phyloP scores from a whole-genome alignment of 2,113 vertebrate genomes.

The Megaptera novaeangliae region DNA sequence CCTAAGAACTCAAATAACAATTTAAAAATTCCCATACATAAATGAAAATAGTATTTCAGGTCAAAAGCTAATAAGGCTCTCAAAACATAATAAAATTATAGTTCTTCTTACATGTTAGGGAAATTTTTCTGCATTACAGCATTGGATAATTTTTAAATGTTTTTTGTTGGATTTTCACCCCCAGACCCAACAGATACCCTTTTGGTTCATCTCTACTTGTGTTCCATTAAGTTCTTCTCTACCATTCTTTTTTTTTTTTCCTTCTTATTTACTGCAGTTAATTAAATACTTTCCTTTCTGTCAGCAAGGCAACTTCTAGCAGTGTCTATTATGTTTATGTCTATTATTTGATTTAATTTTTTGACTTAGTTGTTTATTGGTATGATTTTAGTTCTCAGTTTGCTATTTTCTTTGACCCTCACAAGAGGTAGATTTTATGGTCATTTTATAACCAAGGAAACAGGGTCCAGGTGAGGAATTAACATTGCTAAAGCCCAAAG shows the following conservation, averaged over 20 bases:
- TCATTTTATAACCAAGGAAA: neutral
- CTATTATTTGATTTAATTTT: neutral
- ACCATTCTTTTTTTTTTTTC: neutral
- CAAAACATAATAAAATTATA: neutral
- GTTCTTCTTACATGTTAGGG: neutral
- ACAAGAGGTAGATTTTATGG: neutral
- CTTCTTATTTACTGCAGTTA: neutral
- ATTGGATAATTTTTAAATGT: neutral
- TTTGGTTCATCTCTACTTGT: neutral
- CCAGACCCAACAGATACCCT: neutral
- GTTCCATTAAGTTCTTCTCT: neutral
- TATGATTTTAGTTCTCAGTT: neutral
- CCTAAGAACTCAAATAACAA: neutral
- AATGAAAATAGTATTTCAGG: slow-evolving; percentile 21
- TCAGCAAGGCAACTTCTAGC: neutral
- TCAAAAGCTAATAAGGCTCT: slow-evolving; percentile 3
- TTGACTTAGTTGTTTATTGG: neutral
- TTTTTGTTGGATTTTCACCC: neutral
- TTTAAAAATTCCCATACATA: neutral
- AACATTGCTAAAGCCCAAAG: neutral
- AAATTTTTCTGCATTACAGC: neutral
- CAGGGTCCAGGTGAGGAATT: neutral
- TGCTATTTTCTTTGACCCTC: neutral
- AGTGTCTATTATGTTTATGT: neutral
- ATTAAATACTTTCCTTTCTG: neutral